Percentiles rank a stretch among this genome's conserved stretches.
phyloP scores from a whole-genome alignment of 2,888 invertebrate genomes.

The Rhopalosiphum nymphaeae region DNA sequence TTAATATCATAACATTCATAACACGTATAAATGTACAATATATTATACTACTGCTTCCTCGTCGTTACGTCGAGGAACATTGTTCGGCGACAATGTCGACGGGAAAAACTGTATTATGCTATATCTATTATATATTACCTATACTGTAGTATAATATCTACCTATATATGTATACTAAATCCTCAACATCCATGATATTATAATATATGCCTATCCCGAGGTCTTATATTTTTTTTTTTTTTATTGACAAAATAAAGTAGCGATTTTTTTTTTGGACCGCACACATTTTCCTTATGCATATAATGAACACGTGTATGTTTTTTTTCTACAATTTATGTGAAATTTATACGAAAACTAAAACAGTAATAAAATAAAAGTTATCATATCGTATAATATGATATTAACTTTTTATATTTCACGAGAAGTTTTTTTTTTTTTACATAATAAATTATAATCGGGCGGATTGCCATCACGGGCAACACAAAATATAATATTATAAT shows the following conservation, averaged over 20 bases:
- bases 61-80: not conserved
- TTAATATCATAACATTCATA: too few species aligned
- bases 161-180: not conserved
- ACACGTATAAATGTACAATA: not conserved
- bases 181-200: not conserved
- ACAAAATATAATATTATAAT: not conserved
- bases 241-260: constrained; percentile 11
- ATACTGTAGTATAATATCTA: not conserved
- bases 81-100: not conserved
- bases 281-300: not conserved
- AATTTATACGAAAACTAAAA: constrained; percentile 1
- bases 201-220: not conserved
- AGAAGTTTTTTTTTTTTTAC: not conserved
- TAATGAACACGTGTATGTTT: not conserved
- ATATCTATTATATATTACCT: not conserved
- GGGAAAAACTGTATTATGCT: not conserved
- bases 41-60: not conserved
- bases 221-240: constrained; percentile 1
- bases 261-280: not conserved
- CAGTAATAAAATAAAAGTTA: constrained; percentile 13
- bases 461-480: constrained; percentile 10
- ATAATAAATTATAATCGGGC: constrained; percentile 21
- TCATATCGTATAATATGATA: not conserved
- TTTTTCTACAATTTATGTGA: not conserved
- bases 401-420: not conserved